Percentiles rank a stretch among this genome's conserved stretches.
Evolutionary conservation across 2,113 vertebrate species (phyloP).

Genomic region (Xenus cinereus): DNA sequence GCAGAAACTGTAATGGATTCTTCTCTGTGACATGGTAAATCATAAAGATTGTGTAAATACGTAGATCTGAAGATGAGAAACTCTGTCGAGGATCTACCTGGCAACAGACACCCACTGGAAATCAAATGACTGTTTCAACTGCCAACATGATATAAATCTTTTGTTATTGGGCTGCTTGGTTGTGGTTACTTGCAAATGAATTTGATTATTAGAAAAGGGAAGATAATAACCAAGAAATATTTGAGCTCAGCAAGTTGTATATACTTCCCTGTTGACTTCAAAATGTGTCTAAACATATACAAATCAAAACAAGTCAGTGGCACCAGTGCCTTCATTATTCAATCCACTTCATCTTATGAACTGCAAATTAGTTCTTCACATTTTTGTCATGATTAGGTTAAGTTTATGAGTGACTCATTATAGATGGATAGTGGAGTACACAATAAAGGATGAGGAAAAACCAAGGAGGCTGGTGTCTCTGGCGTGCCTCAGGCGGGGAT

Average conservation of each 20-base stretch:
- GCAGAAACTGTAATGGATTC: not conserved
- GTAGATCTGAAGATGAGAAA: constrained; percentile 1
- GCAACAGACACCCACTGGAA: not conserved
- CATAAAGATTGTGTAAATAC: not conserved
- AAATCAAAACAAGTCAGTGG: constrained; percentile 30
- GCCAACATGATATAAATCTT: not conserved
- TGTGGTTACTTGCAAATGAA: constrained; percentile 5
- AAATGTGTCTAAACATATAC: constrained; percentile 8
- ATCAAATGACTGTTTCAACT: not conserved
- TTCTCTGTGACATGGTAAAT: not conserved
- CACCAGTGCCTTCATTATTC: not conserved
- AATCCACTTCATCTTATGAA: not conserved
- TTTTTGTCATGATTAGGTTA: not conserved
- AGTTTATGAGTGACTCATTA: not conserved
- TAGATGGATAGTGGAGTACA: not conserved
- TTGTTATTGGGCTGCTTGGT: not conserved
- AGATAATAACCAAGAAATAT: constrained; percentile 21
- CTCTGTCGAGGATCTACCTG: not conserved
- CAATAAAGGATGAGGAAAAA: not conserved
- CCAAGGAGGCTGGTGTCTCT: not conserved
- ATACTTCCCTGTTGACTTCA: not conserved
- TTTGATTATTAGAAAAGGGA: constrained; percentile 15
- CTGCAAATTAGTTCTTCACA: not conserved
- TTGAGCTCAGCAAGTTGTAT: not conserved
- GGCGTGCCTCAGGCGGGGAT: not conserved